Conservation (phyloP, 2,797 vertebrate genomes). For the Anguilla anguilla region DNA sequence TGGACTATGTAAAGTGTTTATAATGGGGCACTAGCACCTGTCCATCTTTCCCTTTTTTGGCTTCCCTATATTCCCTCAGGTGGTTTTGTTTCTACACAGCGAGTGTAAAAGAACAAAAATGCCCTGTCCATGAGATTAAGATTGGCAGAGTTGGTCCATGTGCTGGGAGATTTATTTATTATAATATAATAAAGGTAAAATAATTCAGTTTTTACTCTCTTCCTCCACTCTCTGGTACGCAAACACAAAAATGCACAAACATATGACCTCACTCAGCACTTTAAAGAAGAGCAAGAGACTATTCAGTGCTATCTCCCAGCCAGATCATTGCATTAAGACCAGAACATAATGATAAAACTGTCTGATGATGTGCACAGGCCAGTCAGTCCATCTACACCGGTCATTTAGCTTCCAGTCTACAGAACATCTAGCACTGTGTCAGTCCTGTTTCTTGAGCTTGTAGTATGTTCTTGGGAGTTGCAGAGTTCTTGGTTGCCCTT, state of each 20-base stretch:
- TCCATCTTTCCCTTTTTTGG: neutral
- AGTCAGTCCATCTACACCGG: neutral
- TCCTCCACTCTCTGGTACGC: neutral
- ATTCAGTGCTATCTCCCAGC: neutral
- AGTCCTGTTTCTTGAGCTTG: neutral
- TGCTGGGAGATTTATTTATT: neutral
- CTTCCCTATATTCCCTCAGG: neutral
- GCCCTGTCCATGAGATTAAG: neutral
- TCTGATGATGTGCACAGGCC: neutral
- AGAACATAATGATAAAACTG: neutral
- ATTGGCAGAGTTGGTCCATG: neutral
- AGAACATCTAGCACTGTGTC: neutral
- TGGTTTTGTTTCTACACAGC: neutral
- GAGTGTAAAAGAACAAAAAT: neutral
- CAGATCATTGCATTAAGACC: neutral
- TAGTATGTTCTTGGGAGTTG: neutral
- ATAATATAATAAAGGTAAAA: neutral
- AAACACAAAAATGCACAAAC: neutral
- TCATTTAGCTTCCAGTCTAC: neutral
- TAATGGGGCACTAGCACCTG: neutral
- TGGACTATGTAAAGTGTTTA: neutral
- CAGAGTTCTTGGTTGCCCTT: neutral
- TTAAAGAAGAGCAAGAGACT: neutral
- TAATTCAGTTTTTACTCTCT: neutral
- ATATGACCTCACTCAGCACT: slow-evolving; percentile 3